phyloP scores from a whole-genome alignment of 1,140 invertebrate genomes.

The Drosophila subobscura region DNA sequence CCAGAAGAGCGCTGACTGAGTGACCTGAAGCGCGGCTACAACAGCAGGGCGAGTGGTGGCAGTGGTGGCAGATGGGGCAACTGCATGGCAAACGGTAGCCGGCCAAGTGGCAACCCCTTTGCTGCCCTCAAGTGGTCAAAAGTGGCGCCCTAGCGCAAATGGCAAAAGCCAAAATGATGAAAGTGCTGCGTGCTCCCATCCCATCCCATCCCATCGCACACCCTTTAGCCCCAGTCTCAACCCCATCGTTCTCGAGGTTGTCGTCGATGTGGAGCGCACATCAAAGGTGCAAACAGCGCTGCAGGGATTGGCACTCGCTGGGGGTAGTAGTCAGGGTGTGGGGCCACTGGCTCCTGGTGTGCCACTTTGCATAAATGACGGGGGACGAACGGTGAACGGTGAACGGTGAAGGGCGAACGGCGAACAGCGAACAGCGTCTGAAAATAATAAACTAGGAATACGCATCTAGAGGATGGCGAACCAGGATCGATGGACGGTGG shows the following conservation, averaged over 20 bases:
- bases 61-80: conserved; percentile 1
- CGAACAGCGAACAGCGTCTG: conserved; percentile 8
- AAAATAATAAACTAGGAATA: conserved; percentile 81
- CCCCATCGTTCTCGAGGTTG: conserved; percentile 34
- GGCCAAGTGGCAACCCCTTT: conserved; percentile 73
- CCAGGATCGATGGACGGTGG: conserved; percentile 52
- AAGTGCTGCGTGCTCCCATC: conserved; percentile 52
- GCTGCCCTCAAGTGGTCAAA: conserved; percentile 69
- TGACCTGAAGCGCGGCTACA: conserved; percentile 60
- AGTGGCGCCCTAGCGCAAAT: conserved; percentile 70
- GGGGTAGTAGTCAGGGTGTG: conserved; percentile 7
- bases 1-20: conserved; percentile 65
- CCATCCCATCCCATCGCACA: conserved; percentile 1
- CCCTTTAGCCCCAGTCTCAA: too few species aligned
- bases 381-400: conserved; percentile 11
- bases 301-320: conserved; percentile 48
- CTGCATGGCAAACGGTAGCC: conserved; percentile 30
- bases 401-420: neutral
- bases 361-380: conserved; percentile 78
- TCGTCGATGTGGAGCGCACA: conserved; percentile 63
- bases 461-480: conserved; percentile 43
- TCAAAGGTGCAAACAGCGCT: conserved; percentile 73
- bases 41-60: neutral
- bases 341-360: conserved; percentile 39
- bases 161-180: conserved; percentile 79